Evolutionary conservation across 2,888 invertebrate genomes (phyloP), one percentile per base, ranked within the genome.

Genomic region (Drosophila fungiperda): DNA sequence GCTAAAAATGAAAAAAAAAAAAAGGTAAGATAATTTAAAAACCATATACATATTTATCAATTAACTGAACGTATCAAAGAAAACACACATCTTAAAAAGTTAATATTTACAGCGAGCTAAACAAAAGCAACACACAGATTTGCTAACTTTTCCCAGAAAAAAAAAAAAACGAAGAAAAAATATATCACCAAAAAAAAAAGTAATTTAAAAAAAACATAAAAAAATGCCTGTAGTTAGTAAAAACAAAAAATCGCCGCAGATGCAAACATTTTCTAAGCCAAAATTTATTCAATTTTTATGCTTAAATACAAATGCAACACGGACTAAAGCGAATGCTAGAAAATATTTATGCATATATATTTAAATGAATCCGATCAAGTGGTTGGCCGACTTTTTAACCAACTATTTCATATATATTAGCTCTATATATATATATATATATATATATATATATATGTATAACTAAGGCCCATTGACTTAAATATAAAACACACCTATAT

Each of bases 171-270:
- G 1, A 42, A 59, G 40, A 55, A 55, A 17, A 68, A 20, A 32
- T 55, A 63, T 35, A 60, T 58, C 33, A 49, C 0, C 15, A 8
- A 54, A 58, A 64, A 52, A 50, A 26, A 57, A 70, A 70, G 35
- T 35, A 58, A 67, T 35, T 69, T 64, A 67, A 33, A 49, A 23
- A 49, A 20, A 7, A 53, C 58, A 23, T 49, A 23, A 54, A 55
- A 40, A 49, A 54, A 55, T 59, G 91, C 88, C 90, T 89, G 90
- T 91, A 91, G 91, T 85, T 92, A 92, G 65, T 76, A 80, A 78
- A 71, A 69, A 67, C 36, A 77, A 73, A 66, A 60, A 87, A 29
- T 45, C 45, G 45, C 15, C 15, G 45, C 45, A 15, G 23, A 15
- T 45, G 45, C 45, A 45, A 45, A 23, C 63, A 69, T 81, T 87